These are phyloP conservation scores for Sebastes schlegelii DNA, from an alignment of 2,113 vertebrate species.

Conservation along the genomic window DNA sequence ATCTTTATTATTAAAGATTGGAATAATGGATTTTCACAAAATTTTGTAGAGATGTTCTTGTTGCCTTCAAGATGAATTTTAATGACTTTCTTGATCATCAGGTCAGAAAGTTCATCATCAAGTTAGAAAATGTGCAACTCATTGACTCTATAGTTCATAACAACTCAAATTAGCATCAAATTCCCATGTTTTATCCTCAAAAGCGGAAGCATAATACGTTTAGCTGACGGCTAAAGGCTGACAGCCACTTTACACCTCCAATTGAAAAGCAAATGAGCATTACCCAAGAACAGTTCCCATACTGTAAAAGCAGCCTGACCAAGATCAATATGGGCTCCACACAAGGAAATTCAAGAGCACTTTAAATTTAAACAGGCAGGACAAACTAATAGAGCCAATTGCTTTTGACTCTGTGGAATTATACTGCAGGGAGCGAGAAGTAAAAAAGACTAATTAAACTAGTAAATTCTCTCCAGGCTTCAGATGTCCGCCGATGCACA, in stretches of 20 bases:
- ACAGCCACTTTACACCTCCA: constrained; percentile 31
- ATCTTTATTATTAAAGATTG: not conserved
- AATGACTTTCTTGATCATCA: not conserved
- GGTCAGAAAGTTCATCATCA: no score
- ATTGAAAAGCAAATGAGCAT: constrained; percentile 57
- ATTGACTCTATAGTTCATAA: not conserved
- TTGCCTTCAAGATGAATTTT: not conserved
- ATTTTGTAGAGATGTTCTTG: not conserved
- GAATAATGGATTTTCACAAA: not conserved
- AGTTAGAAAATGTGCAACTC: not conserved
- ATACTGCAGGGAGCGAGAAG: constrained; percentile 64
- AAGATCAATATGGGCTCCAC: constrained; percentile 69
- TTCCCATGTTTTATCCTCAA: not conserved
- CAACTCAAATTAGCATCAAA: not conserved
- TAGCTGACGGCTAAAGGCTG: constrained; percentile 15
- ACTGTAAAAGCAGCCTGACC: constrained; percentile 61
- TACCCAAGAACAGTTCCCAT: constrained; percentile 42
- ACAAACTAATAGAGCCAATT: constrained; percentile 79
- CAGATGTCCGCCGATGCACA: constrained; percentile 33
- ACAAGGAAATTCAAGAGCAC: constrained; percentile 62
- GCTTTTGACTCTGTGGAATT: constrained; percentile 71
- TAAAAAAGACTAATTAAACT: constrained; percentile 77
- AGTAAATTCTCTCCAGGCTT: constrained; percentile 75
- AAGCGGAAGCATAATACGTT: constrained; percentile 7
- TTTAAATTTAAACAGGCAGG: constrained; percentile 75